phyloP scores from a whole-genome alignment of 2,888 invertebrate species.

The Cremastinae sp. region DNA sequence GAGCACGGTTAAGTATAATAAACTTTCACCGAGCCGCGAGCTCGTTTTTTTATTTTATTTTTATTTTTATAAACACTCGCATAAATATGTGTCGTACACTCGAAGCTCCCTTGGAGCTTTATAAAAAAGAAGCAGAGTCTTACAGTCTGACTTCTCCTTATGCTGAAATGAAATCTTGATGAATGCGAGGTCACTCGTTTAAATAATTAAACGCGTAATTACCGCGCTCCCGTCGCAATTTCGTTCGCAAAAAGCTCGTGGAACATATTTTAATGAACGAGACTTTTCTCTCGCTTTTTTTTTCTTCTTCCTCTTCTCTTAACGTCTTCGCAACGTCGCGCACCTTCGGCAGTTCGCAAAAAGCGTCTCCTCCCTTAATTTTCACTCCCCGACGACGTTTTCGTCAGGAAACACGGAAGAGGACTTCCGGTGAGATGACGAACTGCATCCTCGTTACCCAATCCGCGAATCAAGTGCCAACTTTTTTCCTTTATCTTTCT shows the following conservation, averaged over 20 bases:
- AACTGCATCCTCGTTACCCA: constrained; percentile 22
- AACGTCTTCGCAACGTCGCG: not conserved
- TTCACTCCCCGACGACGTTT: not conserved
- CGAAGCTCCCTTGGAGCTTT: constrained; percentile 22
- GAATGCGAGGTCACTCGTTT: constrained; percentile 75
- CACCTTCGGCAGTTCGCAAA: constrained; percentile 2
- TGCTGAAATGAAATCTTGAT: constrained; percentile 68
- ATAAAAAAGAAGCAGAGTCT: constrained; percentile 35
- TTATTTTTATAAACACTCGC: constrained; percentile 27
- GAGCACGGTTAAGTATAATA: constrained; percentile 36
- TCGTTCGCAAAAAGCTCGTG: constrained; percentile 42
- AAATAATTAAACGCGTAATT: constrained; percentile 78
- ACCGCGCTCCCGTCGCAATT: constrained; percentile 65
- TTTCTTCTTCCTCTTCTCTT: constrained; percentile 13
- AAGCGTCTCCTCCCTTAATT: constrained; percentile 9
- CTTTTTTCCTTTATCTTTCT: constrained; percentile 1
- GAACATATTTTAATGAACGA: constrained; percentile 76
- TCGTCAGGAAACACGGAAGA: constrained; percentile 28
- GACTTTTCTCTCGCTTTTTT: constrained; percentile 28
- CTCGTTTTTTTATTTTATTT: not conserved
- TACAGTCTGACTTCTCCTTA: constrained; percentile 43
- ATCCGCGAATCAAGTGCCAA: constrained; percentile 30
- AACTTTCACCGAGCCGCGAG: constrained; percentile 12
- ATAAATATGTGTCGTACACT: constrained; percentile 36
- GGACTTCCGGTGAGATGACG: constrained; percentile 19